phyloP scores from a whole-genome alignment of 37 sponge, comb jelly and placozoan genomes.

The Theonella swinhoei region DNA sequence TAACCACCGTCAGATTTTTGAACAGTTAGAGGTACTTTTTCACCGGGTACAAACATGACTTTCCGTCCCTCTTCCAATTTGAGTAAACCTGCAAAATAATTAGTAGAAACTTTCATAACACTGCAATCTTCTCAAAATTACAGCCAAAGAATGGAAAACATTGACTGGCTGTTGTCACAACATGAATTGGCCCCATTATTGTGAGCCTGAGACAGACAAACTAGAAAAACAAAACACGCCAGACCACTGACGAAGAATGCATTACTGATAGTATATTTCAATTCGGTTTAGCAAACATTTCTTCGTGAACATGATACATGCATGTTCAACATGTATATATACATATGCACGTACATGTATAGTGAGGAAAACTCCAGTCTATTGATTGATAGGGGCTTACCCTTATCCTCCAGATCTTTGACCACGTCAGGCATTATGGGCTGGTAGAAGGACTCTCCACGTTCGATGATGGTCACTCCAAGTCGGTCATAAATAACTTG shows the following conservation, averaged over 20 bases:
- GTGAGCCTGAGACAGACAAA: too few species aligned
- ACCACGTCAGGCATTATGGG: conserved; percentile 86
- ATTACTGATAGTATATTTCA: too few species aligned
- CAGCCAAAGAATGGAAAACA: too few species aligned
- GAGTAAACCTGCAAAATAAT: conserved; percentile 50
- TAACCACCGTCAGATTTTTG: conserved; percentile 95
- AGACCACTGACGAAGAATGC: too few species aligned
- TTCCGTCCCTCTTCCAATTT: conserved; percentile 82
- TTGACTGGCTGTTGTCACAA: too few species aligned
- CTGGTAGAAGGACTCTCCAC: conserved; percentile 98
- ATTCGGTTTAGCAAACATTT: too few species aligned
- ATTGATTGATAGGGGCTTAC: conserved; percentile 43
- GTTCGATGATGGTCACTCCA: conserved; percentile 73
- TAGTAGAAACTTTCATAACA: neutral
- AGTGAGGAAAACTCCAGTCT: too few species aligned
- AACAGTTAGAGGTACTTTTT: conserved; percentile 81
- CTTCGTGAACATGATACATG: too few species aligned
- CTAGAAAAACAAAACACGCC: too few species aligned
- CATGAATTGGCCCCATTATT: too few species aligned
- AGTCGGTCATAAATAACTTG: conserved; percentile 78
- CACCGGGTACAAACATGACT: conserved; percentile 77
- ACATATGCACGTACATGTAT: too few species aligned
- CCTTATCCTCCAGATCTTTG: conserved; percentile 77
- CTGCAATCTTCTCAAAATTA: neutral
- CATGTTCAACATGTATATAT: too few species aligned